Conservation (phyloP, 2,888 invertebrate genomes). For the Cosmia trapezina region DNA sequence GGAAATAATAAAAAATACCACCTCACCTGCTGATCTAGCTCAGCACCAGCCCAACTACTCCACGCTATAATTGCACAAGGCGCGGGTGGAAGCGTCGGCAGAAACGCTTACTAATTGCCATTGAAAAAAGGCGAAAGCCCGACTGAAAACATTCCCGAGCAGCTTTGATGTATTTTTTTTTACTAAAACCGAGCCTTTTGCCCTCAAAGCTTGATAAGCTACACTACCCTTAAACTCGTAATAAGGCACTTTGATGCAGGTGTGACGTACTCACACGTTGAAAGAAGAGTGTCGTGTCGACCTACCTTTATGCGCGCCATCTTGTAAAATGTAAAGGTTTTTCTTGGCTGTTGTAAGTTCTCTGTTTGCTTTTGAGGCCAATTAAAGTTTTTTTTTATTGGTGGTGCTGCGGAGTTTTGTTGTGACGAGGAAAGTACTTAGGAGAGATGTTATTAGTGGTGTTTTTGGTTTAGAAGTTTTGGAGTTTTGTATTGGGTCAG, state of each 20-base stretch:
- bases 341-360: slow-evolving; percentile 74
- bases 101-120: slow-evolving; percentile 91
- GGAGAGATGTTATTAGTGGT: not conserved
- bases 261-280: slow-evolving; percentile 79
- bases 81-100: slow-evolving; percentile 82
- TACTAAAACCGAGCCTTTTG: slow-evolving; percentile 77
- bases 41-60: slow-evolving; percentile 72
- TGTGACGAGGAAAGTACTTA: slow-evolving; percentile 26
- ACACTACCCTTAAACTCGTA: slow-evolving; percentile 84
- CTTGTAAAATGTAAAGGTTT: slow-evolving; percentile 74
- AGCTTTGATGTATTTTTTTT: slow-evolving; percentile 88
- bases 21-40: slow-evolving; percentile 56
- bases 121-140: slow-evolving; percentile 91
- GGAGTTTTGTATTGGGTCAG: not conserved
- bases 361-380: slow-evolving; percentile 68
- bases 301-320: slow-evolving; percentile 73
- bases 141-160: slow-evolving; percentile 87
- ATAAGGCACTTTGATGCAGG: slow-evolving; percentile 88
- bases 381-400: slow-evolving; percentile 69
- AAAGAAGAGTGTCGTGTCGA: slow-evolving; percentile 78
- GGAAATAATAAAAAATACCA: slow-evolving; percentile 40
- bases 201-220: slow-evolving; percentile 87
- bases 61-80: slow-evolving; percentile 86
- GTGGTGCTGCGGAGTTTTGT: slow-evolving; percentile 47
- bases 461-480: not conserved